These are phyloP conservation scores for Cactoblastis cactorum DNA, from an alignment of 2,888 invertebrate genomes.

Conservation along the genomic window DNA sequence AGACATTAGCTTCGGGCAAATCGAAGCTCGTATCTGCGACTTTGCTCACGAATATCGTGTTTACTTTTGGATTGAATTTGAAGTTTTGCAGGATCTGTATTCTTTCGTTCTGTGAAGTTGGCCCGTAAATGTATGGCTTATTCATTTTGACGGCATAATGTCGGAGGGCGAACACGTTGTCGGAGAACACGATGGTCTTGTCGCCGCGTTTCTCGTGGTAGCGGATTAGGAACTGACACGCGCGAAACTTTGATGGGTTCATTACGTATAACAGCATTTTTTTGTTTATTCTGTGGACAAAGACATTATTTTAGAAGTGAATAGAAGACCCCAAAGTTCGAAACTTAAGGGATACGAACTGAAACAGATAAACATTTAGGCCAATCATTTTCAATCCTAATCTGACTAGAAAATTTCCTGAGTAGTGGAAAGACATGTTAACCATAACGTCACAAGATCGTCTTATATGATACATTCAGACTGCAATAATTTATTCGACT, in stretches of 20 bases:
- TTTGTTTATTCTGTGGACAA: constrained; percentile 85
- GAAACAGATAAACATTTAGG: no score
- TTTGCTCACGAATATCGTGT: constrained; percentile 99
- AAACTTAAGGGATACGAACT: no score
- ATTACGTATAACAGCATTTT: constrained; percentile 97
- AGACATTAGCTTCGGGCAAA: constrained; percentile 98
- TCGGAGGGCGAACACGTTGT: constrained; percentile 98
- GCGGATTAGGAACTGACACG: constrained; percentile 96
- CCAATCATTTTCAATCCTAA: no score
- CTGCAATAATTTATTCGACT: no score
- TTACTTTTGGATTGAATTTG: constrained; percentile 98
- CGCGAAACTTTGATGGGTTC: constrained; percentile 99
- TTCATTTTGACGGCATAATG: constrained; percentile 98
- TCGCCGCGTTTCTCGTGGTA: constrained; percentile 96
- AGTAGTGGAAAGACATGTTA: no score
- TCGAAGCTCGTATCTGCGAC: constrained; percentile 99
- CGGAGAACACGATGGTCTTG: constrained; percentile 99
- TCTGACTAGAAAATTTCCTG: no score
- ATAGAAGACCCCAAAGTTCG: no score
- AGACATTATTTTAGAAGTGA: not conserved
- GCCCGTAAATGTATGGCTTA: constrained; percentile 99
- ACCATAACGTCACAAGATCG: no score
- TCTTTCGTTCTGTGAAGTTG: constrained; percentile 96
- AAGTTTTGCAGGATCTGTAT: constrained; percentile 99
- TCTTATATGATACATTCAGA: no score